Evolutionary conservation across 1,140 invertebrate genomes (phyloP), one percentile per base, ranked within the genome.

Genomic region (Polypedilum vanderplanki): DNA sequence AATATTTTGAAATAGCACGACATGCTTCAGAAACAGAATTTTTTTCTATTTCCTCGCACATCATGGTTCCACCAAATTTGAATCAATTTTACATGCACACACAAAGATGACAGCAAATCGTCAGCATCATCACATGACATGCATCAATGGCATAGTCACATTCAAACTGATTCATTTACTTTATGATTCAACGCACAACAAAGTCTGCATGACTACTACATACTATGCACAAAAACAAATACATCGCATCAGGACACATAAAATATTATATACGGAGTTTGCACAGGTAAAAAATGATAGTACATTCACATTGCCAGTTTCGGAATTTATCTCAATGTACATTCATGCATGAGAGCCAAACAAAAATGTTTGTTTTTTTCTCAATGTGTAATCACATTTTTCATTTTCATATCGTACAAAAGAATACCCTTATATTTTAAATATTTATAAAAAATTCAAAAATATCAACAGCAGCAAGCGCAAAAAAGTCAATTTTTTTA

Each of bases 41-140:
- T 57, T 33, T 33, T 33, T 33, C 24, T 33, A 33, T 33, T 33
- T 33, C 24, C 5, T 33, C 5, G 24, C 5, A 33, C 24, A 33
- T 5, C 46, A 57, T 3, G 46, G 12, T n/a, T 15, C 41, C 41
- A 9, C 9, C 12, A 57, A 57, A 57, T n/a, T 57, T 12, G n/a
- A 57, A 57, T 57, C 46, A 57, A 57, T 57, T 57, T 57, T 57
- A 57, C 46, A 57, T 57, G 46, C 46, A 57, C 46, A 57, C 5
- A 33, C 24, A 33, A 33, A 33, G 24, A 33, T 33, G 24, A 33
- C 24, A 33, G 5, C 24, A 57, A 57, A 57, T n/a, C n/a, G 10
- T 12, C 24, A 33, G 24, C 24, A 33, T 33, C 24, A 33, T 33
- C 24, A 12, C 12, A n/a, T 57, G 9, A 15, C 41, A 46, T 12